phyloP scores from a whole-genome alignment of 2,888 invertebrate species.

The Scaptomyza polygonia region DNA sequence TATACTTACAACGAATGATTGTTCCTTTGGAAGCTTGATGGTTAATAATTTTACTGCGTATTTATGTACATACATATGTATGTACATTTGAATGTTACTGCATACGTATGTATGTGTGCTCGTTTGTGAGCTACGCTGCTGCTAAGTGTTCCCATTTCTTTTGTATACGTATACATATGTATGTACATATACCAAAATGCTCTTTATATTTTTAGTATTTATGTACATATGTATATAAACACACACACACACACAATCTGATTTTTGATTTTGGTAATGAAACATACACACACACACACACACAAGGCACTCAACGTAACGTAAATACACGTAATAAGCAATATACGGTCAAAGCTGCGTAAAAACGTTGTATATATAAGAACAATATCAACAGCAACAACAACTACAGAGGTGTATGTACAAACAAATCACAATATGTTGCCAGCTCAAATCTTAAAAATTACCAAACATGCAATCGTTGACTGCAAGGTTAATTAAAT shows the following conservation, averaged over 20 bases:
- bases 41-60: background rate
- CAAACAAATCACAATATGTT: conserved; percentile 45
- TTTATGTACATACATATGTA: background rate
- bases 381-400: conserved; percentile 16
- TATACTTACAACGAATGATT: background rate
- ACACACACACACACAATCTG: conserved; percentile 6
- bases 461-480: background rate
- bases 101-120: background rate
- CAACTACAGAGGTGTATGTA: conserved; percentile 11
- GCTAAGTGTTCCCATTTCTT: conserved; percentile 18
- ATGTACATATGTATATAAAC: too few relatives aligned
- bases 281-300: conserved; percentile 36
- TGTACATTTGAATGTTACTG: background rate
- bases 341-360: conserved; percentile 33
- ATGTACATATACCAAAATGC: conserved; percentile 30
- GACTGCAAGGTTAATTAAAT: conserved; percentile 6
- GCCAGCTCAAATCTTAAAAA: conserved; percentile 13
- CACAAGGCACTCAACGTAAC: conserved; percentile 30
- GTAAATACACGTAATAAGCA: conserved; percentile 60
- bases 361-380: conserved; percentile 25
- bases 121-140: conserved; percentile 1
- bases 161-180: conserved; percentile 18
- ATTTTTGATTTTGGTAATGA: conserved; percentile 63
- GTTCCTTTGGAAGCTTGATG: too few relatives aligned
- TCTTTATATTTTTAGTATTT: conserved; percentile 60